Conservation (phyloP, 2,797 vertebrate genomes). For the Odontamblyopus lacepedii region DNA sequence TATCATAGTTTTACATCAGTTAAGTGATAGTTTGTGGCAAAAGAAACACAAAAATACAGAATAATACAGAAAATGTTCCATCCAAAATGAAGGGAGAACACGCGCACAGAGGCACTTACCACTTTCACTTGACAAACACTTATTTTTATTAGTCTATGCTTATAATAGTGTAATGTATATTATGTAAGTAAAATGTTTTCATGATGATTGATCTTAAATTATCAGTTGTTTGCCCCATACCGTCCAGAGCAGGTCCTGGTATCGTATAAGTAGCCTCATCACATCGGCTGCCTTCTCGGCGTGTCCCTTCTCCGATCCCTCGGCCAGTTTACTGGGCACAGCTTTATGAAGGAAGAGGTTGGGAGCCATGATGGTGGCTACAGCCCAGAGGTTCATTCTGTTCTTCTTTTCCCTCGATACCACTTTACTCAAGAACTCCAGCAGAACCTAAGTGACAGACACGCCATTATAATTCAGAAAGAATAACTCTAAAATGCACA, state of each 20-base stretch:
- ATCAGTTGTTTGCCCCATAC: slow-evolving; percentile 59
- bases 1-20: no score
- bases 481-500: slow-evolving; percentile 1
- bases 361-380: slow-evolving; percentile 92
- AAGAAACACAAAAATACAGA: no score
- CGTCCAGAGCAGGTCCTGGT: slow-evolving; percentile 91
- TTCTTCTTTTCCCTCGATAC: slow-evolving; percentile 84
- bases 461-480: background rate
- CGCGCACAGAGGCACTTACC: no score
- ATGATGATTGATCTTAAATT: no score
- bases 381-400: slow-evolving; percentile 93
- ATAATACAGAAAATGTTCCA: no score
- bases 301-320: slow-evolving; percentile 86
- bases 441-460: slow-evolving; percentile 76
- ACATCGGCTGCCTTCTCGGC: slow-evolving; percentile 85
- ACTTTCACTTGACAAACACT: no score
- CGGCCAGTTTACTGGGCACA: slow-evolving; percentile 78
- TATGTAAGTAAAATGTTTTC: no score
- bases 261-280: slow-evolving; percentile 87
- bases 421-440: slow-evolving; percentile 91
- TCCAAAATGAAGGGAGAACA: no score
- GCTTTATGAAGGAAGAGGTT: slow-evolving; percentile 92
- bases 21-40: no score
- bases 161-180: no score
- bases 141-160: no score